Evolutionary conservation across 64 coral and sea anemone genomes (phyloP), one percentile per base, ranked within the genome.

Genomic region (Pocillopora verrucosa): DNA sequence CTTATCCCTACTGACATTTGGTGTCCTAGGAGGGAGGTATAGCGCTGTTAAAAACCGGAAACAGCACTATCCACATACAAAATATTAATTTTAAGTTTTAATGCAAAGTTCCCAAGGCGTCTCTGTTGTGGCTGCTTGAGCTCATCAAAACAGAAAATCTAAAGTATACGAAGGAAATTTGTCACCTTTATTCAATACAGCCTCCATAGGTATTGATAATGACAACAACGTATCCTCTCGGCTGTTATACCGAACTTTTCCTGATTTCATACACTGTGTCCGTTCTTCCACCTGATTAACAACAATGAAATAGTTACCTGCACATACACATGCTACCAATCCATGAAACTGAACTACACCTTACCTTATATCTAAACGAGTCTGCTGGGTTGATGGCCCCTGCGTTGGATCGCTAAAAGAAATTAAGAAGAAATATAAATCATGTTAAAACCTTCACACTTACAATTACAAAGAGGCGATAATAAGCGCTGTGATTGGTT

Each of bases 131-230:
- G 13, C 14, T 13, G 12, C 61, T 63, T 13, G 11, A 63, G 13
- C 2, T 63, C 16, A 4, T 15, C 11, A 9, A 15, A 63, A 22
- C 20, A 22, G 9, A 22, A 69, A 22, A n/a, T 16, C 10, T n/a
- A n/a, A n/a, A 24, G 22, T 70, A 63, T 20, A 3, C 74, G 13
- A 15, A 4, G 14, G 11, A 20, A 67, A 30, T 16, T 17, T 15
- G 13, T 19, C 73, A 95, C 97, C 97, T 99, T 99, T 99, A 79
- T 99, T 99, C 11, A 95, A 62, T 15, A 99, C 88, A 30, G 91
- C 86, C 24, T 99, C 94, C 89, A 99, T 77, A 16, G 97, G 94
- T 76, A 99, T 95, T 1, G 88, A 79, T 26, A 99, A 77, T 22
- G 97, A 90, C 36, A 95, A 75, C 4, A 95, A 67, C 13, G 83